Evolutionary conservation across 1,140 invertebrate species (phyloP).

Genomic region (Drosophila nannoptera): DNA sequence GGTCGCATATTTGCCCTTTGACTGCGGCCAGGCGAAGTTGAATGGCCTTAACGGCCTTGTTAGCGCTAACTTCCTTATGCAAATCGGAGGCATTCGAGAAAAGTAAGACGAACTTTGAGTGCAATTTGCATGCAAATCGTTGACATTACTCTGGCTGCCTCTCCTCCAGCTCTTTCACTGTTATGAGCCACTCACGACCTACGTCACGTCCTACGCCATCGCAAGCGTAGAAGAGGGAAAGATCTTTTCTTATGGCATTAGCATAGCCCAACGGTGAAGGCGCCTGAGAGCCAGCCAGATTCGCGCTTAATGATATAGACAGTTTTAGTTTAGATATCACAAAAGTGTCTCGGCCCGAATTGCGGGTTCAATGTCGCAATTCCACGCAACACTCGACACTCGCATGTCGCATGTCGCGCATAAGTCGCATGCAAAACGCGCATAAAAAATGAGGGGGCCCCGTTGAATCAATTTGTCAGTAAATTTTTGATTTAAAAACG

Average conservation of each 20-base stretch:
- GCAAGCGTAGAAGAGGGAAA: not conserved
- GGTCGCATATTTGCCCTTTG: constrained; percentile 72
- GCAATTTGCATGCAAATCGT: constrained; percentile 69
- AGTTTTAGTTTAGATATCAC: constrained; percentile 11
- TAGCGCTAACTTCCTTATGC: constrained; percentile 58
- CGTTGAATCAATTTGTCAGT: constrained; percentile 36
- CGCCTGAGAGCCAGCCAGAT: constrained; percentile 14
- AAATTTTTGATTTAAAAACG: constrained; percentile 38
- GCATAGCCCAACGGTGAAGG: constrained; percentile 37
- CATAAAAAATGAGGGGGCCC: constrained; percentile 34
- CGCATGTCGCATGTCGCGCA: constrained; percentile 42
- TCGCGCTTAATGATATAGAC: constrained; percentile 10
- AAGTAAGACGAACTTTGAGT: constrained; percentile 7
- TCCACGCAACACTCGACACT: constrained; percentile 22
- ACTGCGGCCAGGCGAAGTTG: constrained; percentile 53
- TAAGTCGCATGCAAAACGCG: constrained; percentile 65
- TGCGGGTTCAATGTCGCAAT: constrained; percentile 57
- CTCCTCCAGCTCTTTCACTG: constrained; percentile 45
- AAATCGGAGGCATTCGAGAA: not conserved
- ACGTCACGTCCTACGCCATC: constrained; percentile 42
- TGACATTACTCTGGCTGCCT: constrained; percentile 55
- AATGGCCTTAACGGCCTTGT: constrained; percentile 62
- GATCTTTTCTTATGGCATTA: constrained; percentile 33
- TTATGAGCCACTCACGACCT: constrained; percentile 67
- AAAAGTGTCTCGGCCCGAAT: not conserved